phyloP scores from a whole-genome alignment of 2,113 vertebrate genomes.

The zebrafish (Danio rerio) region GRCz12tu NC_133196.1:24976001-24976500 shows the following conservation, averaged over 20 bases:
- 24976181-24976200: slow-evolving; percentile 15
- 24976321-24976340: slow-evolving; percentile 6
- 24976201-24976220: background rate
- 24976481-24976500: slow-evolving; percentile 34
- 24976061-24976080: slow-evolving; percentile 7
- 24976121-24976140: slow-evolving; percentile 44
- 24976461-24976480: background rate
- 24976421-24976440: slow-evolving; percentile 22
- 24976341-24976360: background rate
- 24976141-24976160: slow-evolving; percentile 22
- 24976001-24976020: background rate
- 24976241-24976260: background rate
- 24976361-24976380: slow-evolving; percentile 25
- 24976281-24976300: background rate
- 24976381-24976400: background rate
- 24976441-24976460: slow-evolving; percentile 22
- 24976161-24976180: slow-evolving; percentile 9
- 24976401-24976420: slow-evolving; percentile 2
- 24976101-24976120: slow-evolving; percentile 33
- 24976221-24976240: slow-evolving; percentile 23
- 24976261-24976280: background rate
- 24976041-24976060: slow-evolving; percentile 40
- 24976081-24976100: background rate
- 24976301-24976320: background rate
- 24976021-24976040: slow-evolving; percentile 42